Base-by-base conservation (phyloP, 2,888 invertebrate species). In the Drosophila longiperda region DNA sequence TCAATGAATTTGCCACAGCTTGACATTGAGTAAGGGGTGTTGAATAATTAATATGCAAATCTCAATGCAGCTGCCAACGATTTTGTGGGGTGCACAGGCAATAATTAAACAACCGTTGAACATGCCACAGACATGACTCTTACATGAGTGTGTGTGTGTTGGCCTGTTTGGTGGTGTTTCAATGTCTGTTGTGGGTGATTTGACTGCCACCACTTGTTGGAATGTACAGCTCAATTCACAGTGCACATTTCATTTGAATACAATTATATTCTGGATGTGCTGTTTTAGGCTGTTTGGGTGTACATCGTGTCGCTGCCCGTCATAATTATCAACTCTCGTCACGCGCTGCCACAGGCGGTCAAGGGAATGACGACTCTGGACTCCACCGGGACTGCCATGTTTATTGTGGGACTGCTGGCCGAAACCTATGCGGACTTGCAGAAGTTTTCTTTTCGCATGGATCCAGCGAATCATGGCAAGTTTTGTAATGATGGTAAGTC, bases 361-460 rank as follows among this genome's bases (percentile, higher is more conserved):
- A 96, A 96, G 93, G 97, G 97, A 0, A 97, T 97, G 97, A 97
- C 97, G 3, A 96, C 96, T 0, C 93, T 97, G 71, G 98, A 98
- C 92, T 97, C 97, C 3, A 96, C 97, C 6, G 98, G 98, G 1
- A 96, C 97, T 0, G 95, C 96, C 3, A 94, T 98, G 81, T 98
- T 98, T 90, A 94, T 97, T n/a, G 95, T 96, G 52, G 98, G 98
- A 9, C 94, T 98, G 54, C 91, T 98, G 54, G 96, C 96, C 23
- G 98, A 98, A 94, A 97, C 97, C 0, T 96, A 98, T 83, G 98
- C 98, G 0, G 98, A 98, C 93, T 94, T 98, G 58, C 98, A 98
- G 91, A 98, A 98, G 92, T 98, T 98, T 87, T 96, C 96, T 0
- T 98, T 98, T 92, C 95, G 97, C 75, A 97, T 97, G 90, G 97